Evolutionary conservation across 2,797 vertebrate genomes (phyloP).

Genomic region (Ambastaia sidthimunki): DNA sequence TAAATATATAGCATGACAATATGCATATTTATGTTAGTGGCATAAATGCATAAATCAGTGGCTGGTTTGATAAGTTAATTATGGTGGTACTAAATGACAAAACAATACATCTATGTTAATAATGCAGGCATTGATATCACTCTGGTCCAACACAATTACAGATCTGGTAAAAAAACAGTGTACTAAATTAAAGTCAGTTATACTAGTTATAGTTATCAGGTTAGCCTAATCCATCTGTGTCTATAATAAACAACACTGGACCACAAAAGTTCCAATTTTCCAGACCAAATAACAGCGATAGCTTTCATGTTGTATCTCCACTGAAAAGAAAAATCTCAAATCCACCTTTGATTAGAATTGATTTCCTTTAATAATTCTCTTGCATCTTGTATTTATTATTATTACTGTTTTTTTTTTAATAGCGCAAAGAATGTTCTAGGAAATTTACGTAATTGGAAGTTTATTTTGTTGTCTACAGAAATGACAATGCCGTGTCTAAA

Average conservation of each 20-base stretch:
- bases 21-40: too few relatives aligned
- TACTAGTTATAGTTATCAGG: too few relatives aligned
- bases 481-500: constrained; percentile 47
- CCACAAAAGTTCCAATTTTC: too few relatives aligned
- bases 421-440: constrained; percentile 38
- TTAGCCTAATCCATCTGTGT: background rate
- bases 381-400: background rate
- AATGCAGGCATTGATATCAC: background rate
- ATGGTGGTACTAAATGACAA: too few relatives aligned
- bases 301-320: background rate
- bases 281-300: background rate
- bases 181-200: too few relatives aligned
- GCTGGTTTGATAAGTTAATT: too few relatives aligned
- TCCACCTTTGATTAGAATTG: background rate
- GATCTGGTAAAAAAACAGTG: too few relatives aligned
- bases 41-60: too few relatives aligned
- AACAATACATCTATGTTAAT: too few relatives aligned
- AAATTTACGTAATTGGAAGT: constrained; percentile 26
- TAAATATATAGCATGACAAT: too few relatives aligned
- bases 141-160: background rate
- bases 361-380: background rate
- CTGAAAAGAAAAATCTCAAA: background rate
- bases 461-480: constrained; percentile 56
- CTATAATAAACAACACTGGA: background rate
- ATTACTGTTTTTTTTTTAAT: background rate